A percentile compares a stretch with the other conserved stretches of the same genome.
Evolutionary conservation across 2,797 vertebrate genomes (phyloP).

Genomic region (Luscinia megarhynchos): DNA sequence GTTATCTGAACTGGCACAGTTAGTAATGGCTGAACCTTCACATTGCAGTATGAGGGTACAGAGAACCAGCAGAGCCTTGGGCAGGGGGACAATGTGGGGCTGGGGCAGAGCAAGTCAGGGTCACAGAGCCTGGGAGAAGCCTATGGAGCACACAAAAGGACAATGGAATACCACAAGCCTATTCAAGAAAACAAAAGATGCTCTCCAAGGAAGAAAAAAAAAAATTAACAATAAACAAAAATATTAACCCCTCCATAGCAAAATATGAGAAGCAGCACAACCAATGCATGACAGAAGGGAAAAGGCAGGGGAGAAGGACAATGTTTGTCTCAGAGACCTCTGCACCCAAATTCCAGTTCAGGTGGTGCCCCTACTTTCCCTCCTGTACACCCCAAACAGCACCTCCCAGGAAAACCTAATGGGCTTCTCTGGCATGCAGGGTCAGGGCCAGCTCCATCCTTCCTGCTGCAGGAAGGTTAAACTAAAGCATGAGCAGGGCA

Average conservation of each 20-base stretch:
- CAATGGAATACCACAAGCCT: neutral
- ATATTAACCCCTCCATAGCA: neutral
- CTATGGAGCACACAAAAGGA: neutral
- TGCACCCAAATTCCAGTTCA: neutral
- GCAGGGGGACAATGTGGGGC: rapidly evolving
- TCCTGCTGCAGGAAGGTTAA: neutral
- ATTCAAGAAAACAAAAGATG: constrained; percentile 17
- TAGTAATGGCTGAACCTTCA: neutral
- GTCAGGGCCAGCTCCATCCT: neutral
- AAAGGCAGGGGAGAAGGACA: neutral
- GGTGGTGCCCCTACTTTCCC: neutral
- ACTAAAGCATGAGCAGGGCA: neutral
- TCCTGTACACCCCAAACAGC: neutral
- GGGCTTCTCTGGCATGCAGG: neutral
- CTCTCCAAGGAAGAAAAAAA: neutral
- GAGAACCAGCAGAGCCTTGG: neutral
- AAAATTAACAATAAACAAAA: neutral
- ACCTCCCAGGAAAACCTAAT: neutral
- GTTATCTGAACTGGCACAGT: constrained; percentile 3
- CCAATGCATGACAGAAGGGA: rapidly evolving
- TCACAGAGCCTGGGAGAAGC: neutral
- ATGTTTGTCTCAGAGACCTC: neutral
- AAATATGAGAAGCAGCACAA: neutral
- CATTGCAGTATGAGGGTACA: neutral
- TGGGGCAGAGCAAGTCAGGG: neutral